Evolutionary conservation across 2,113 vertebrate species (phyloP).

Genomic region (Indri indri): DNA sequence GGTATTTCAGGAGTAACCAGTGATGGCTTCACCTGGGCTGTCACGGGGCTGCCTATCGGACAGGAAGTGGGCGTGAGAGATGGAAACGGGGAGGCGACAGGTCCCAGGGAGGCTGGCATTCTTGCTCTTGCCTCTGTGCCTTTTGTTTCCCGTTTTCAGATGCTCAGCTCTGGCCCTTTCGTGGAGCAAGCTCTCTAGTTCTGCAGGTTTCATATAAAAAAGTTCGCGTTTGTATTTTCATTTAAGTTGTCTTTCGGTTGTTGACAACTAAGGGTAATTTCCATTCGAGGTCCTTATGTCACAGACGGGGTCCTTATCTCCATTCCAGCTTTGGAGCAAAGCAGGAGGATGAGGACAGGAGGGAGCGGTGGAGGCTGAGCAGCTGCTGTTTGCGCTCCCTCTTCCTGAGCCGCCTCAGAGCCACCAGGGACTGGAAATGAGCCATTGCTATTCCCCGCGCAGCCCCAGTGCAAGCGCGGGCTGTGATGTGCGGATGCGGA

Average conservation of each 20-base stretch:
- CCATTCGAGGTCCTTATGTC: neutral
- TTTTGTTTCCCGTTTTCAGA: neutral
- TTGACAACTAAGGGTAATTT: neutral
- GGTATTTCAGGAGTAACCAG: neutral
- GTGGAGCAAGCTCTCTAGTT: neutral
- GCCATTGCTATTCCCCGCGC: neutral
- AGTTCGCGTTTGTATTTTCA: neutral
- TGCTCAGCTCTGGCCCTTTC: neutral
- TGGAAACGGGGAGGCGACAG: accelerated
- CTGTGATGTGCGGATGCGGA: neutral
- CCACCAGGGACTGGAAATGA: conserved; percentile 22
- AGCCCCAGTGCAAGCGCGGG: neutral
- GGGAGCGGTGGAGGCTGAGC: neutral
- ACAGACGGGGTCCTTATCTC: neutral
- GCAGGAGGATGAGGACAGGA: neutral
- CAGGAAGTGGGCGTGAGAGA: neutral
- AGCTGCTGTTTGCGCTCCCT: conserved; percentile 57
- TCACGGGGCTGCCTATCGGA: accelerated
- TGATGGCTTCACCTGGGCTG: neutral
- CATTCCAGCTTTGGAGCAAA: neutral
- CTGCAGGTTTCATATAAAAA: neutral
- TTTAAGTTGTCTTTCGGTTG: neutral
- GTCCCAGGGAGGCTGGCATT: neutral
- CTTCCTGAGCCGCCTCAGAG: neutral
- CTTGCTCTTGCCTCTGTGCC: neutral